Base-by-base conservation (phyloP, 2,888 invertebrate genomes). In the Drosophila incognita region DNA sequence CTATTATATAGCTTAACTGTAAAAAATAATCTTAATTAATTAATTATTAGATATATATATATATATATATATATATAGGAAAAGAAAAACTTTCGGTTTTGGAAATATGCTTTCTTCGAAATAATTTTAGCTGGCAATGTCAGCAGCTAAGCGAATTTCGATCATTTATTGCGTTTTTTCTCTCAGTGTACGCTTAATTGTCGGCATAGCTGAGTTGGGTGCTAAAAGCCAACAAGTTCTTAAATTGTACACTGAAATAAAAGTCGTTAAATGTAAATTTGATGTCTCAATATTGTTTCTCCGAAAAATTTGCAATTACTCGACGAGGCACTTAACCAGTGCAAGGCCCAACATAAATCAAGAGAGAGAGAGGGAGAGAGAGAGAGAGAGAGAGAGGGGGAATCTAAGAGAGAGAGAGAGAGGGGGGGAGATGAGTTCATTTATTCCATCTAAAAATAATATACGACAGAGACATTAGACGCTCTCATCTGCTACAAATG, bases 401-500 rank as follows among this genome's bases (percentile, higher is more conserved):
- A 24, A 24, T 24, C 2, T 2, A 24, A 24, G 24, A 18, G 8
- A 4, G 15, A 15, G 53, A 65, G 64, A 63, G 46, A 24, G 24
- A 24, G 24, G 6, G 13, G 6, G 36, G 66, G 69, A 54, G 40
- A 59, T 29, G 36, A 51, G 38, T 57, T 40, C 27, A 27, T 21
- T 27, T 33, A 33, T 40, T 35, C 11, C 36, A n/a, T 69, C 82
- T 81, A 80, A 73, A 89, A 89, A 85, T 86, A 84, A 27, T 18
- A 8, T 18, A 18, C 10, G 18, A 18, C 10, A 29, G 27, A 72
- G 27, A 67, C 83, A 84, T 81, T 86, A 88, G 83, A 73, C 38
- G 75, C 68, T 78, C 74, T 76, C 82, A 86, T 72, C 78, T 76
- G 89, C 71, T 68, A 66, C 79, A 91, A 90, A 88, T 89, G 89